Evolutionary conservation across 2,113 vertebrate species (phyloP).

Genomic region (Isichthys henryi): DNA sequence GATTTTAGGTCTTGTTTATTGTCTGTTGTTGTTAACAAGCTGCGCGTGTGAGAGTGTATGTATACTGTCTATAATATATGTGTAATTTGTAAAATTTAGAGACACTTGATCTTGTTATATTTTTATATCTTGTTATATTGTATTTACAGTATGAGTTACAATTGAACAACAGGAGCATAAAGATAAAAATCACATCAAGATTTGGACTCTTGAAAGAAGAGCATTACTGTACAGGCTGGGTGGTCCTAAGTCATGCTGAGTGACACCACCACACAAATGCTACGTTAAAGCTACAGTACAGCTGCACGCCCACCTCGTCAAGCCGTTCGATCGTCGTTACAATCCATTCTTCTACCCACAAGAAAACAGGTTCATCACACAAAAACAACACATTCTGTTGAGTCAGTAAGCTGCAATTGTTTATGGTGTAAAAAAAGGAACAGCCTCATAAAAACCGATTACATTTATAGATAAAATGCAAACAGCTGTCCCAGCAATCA

Average conservation of each 20-base stretch:
- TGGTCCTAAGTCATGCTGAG: not conserved
- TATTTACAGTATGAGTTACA: not conserved
- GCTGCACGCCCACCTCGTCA: not conserved
- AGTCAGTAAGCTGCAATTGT: not conserved
- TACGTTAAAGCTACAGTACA: not conserved
- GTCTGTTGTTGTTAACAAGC: not conserved
- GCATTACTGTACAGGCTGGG: not conserved
- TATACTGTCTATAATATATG: not conserved
- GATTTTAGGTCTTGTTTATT: not conserved
- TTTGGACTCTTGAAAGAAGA: not conserved
- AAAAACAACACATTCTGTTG: not conserved
- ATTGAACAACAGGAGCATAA: not conserved
- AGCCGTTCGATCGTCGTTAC: not conserved
- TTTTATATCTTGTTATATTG: not conserved
- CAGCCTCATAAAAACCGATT: not conserved
- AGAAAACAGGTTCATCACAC: not conserved
- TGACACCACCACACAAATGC: not conserved
- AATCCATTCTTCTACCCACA: not conserved
- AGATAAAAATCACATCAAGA: not conserved
- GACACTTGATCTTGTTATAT: not conserved
- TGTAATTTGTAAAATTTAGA: not conserved
- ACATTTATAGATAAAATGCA: not conserved
- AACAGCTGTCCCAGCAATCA: not conserved
- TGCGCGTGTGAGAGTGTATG: not conserved
- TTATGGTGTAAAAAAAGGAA: not conserved